Base-by-base conservation (phyloP, 2,113 vertebrate species). In the Bubo blakistoni region DNA sequence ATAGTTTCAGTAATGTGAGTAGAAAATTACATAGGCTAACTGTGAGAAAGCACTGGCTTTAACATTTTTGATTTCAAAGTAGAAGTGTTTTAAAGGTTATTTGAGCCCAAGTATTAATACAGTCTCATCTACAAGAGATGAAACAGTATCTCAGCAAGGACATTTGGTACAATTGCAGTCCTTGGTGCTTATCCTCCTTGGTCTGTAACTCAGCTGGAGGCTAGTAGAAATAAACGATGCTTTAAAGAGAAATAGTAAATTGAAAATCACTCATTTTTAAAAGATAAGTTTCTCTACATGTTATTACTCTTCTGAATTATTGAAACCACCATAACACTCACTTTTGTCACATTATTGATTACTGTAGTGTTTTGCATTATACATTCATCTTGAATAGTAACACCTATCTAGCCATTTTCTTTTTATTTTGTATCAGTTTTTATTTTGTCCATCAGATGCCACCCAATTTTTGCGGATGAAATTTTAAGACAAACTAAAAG, bases 71-170 rank as follows among this genome's bases (percentile, higher is more conserved):
- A 81, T 71, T 91, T 92, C 77, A 89, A 52, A 91, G 27, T 6
- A 91, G 47, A 90, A 81, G 32, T 8, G 16, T 67, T 94, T 82
- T 85, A 86, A 76, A 72, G 42, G 59, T 81, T 90, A 81, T 86
- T 81, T 90, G 42, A 94, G 49, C 61, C 30, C 15, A 82, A 74
- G 22, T 57, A 46, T 76, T 87, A 90, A 91, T 40, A 92, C 30
- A 92, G 66, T 17, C 67, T 77, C 66, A 84, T 69, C 49, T 94
- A 80, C 81, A 76, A 89, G 44, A 94, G 70, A 89, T 8, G 7
- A 96, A 94, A 87, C 70, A 81, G 52, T 76, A 72, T 65, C 81
- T 66, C 73, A 94, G 65, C 91, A 94, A 94, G 91, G 77, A 92
- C 94, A 85, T 34, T 93, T 54, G 42, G 66, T 94, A 81, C 83